Evolutionary conservation across 2,888 invertebrate species (phyloP).

Genomic region (Tridacna gigas): DNA sequence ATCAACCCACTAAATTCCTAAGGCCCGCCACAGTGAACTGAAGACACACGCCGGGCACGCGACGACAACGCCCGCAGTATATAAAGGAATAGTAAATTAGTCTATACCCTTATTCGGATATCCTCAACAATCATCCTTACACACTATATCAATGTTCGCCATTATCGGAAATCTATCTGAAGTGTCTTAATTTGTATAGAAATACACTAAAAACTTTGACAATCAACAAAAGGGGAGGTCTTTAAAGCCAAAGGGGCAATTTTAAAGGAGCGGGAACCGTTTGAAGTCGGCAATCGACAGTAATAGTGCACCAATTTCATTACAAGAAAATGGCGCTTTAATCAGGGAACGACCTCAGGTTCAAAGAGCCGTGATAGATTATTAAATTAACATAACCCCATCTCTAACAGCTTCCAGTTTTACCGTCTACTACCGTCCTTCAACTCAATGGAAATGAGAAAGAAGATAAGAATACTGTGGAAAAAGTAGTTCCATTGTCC

Average conservation of each 20-base stretch:
- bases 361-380: conserved; percentile 14
- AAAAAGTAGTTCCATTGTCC: too few relatives aligned
- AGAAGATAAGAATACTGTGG: too few relatives aligned
- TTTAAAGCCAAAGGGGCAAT: conserved; percentile 19
- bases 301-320: conserved; percentile 24
- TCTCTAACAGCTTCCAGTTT: conserved; percentile 13
- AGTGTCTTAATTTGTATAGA: conserved; percentile 23
- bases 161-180: conserved; percentile 22
- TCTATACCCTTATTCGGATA: conserved; percentile 21
- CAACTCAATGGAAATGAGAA: too few relatives aligned
- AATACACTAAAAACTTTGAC: conserved; percentile 24
- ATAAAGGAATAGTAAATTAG: conserved; percentile 31
- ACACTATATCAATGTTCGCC: too few relatives aligned
- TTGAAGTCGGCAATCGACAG: conserved; percentile 16
- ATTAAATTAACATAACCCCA: conserved; percentile 26
- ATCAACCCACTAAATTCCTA: conserved; percentile 3
- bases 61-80: conserved; percentile 27
- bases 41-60: conserved; percentile 25
- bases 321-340: conserved; percentile 26
- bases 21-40: neutral
- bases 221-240: conserved; percentile 8
- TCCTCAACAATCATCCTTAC: neutral
- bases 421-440: neutral
- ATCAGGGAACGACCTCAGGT: neutral
- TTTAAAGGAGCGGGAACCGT: conserved; percentile 8